A percentile compares a stretch with the other conserved stretches of the same genome.
phyloP scores from a whole-genome alignment of 1,140 invertebrate genomes.

The Listronotus oregonensis region DNA sequence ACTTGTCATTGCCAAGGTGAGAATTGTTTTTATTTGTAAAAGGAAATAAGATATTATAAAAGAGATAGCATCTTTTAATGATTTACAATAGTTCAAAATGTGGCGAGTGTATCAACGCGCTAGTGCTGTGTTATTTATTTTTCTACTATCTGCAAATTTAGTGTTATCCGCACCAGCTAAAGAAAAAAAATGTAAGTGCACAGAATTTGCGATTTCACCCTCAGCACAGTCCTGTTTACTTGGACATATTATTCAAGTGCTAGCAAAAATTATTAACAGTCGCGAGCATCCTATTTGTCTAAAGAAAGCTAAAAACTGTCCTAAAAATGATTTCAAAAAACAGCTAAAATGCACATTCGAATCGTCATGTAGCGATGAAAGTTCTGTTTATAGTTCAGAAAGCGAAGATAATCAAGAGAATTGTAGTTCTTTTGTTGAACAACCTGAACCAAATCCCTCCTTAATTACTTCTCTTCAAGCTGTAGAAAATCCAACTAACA shows the following conservation, averaged over 20 bases:
- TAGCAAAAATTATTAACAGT: constrained; percentile 36
- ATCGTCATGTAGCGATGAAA: too few relatives aligned
- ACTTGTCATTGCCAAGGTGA: background rate
- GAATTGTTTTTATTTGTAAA: background rate
- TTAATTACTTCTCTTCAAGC: too few relatives aligned
- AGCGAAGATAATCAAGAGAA: too few relatives aligned
- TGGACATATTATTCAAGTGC: constrained; percentile 37
- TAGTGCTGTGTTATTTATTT: background rate
- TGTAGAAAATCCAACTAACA: background rate
- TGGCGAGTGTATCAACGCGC: background rate
- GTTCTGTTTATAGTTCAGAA: too few relatives aligned
- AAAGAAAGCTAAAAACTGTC: too few relatives aligned
- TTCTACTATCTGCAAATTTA: background rate
- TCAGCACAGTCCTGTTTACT: constrained; percentile 38
- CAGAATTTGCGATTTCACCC: constrained; percentile 21
- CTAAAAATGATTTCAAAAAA: too few relatives aligned
- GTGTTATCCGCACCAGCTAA: constrained; percentile 21
- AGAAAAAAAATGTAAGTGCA: constrained; percentile 14
- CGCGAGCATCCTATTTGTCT: constrained; percentile 19
- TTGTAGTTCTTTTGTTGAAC: too few relatives aligned
- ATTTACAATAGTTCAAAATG: constrained; percentile 5
- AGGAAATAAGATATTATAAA: constrained; percentile 1
- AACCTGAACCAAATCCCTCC: too few relatives aligned
- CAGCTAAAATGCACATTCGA: too few relatives aligned
- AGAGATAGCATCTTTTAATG: too few relatives aligned